phyloP scores from a whole-genome alignment of 2,888 invertebrate species.

The Gonocerus acuteangulatus region DNA sequence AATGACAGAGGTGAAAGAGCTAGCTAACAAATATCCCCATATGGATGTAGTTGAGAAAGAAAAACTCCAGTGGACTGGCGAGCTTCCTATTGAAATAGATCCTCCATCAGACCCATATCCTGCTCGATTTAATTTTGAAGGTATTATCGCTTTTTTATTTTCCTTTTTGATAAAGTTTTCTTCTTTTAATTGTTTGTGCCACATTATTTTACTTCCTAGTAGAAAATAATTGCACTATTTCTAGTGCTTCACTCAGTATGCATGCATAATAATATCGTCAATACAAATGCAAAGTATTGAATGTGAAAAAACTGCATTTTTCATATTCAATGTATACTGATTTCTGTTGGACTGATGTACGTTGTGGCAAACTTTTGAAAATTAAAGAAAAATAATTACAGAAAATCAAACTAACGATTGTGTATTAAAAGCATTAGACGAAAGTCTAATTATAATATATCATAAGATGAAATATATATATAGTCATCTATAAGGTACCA shows the following conservation, averaged over 20 bases:
- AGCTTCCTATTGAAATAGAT: conserved; percentile 49
- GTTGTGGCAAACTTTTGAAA: too few relatives aligned
- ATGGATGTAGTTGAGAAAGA: conserved; percentile 80
- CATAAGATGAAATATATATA: too few relatives aligned
- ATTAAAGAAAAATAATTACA: too few relatives aligned
- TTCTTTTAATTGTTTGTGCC: background rate
- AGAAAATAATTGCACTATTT: background rate
- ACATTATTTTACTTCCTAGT: background rate
- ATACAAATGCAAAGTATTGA: too few relatives aligned
- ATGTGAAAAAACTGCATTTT: too few relatives aligned
- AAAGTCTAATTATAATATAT: too few relatives aligned
- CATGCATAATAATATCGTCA: too few relatives aligned
- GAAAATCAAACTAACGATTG: too few relatives aligned
- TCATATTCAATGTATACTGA: too few relatives aligned
- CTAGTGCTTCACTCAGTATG: background rate
- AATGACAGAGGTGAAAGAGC: conserved; percentile 41
- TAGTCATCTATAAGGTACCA: too few relatives aligned
- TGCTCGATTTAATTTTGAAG: conserved; percentile 76
- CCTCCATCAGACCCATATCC: conserved; percentile 57
- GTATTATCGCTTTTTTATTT: conserved; percentile 38
- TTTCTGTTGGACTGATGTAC: too few relatives aligned
- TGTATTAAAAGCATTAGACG: too few relatives aligned
- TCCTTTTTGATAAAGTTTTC: background rate
- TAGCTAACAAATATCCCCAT: conserved; percentile 67
- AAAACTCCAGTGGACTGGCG: conserved; percentile 83